A percentile compares a stretch with the other conserved stretches of the same genome.
Conservation (phyloP, 2,888 invertebrate genomes). For the Tubulanus polymorphus region DNA sequence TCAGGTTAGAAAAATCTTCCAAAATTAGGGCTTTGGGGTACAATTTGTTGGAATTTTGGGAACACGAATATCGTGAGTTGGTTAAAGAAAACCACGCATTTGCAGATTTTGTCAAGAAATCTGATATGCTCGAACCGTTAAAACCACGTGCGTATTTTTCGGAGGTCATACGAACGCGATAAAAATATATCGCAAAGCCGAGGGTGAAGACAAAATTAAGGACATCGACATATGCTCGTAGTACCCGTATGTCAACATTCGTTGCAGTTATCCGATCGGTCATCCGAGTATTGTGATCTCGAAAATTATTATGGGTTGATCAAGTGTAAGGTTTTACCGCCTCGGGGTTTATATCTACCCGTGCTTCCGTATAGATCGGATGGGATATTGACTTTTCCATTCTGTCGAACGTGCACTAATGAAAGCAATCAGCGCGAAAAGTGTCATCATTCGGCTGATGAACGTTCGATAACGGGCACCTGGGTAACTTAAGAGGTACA, state of each 20-base stretch:
- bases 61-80: constrained; percentile 22
- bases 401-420: constrained; percentile 34
- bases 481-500: constrained; percentile 45
- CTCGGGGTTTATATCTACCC: constrained; percentile 32
- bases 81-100: constrained; percentile 16
- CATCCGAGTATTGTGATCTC: constrained; percentile 24
- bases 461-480: constrained; percentile 33
- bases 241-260: constrained; percentile 32
- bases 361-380: constrained; percentile 36
- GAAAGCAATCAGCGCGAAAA: constrained; percentile 19
- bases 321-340: constrained; percentile 31
- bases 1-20: no score
- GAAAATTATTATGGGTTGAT: constrained; percentile 29
- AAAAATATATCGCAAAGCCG: constrained; percentile 22
- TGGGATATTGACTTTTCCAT: constrained; percentile 38
- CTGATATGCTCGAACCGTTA: constrained; percentile 21
- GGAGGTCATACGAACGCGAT: constrained; percentile 31
- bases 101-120: constrained; percentile 13
- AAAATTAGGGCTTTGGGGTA: constrained; percentile 16
- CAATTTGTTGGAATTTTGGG: constrained; percentile 24
- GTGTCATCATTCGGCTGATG: constrained; percentile 37
- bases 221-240: constrained; percentile 25
- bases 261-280: constrained; percentile 26
- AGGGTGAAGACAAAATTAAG: constrained; percentile 21
- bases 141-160: constrained; percentile 29